phyloP scores from a whole-genome alignment of 2,113 vertebrate genomes.

The Fulica atra region DNA sequence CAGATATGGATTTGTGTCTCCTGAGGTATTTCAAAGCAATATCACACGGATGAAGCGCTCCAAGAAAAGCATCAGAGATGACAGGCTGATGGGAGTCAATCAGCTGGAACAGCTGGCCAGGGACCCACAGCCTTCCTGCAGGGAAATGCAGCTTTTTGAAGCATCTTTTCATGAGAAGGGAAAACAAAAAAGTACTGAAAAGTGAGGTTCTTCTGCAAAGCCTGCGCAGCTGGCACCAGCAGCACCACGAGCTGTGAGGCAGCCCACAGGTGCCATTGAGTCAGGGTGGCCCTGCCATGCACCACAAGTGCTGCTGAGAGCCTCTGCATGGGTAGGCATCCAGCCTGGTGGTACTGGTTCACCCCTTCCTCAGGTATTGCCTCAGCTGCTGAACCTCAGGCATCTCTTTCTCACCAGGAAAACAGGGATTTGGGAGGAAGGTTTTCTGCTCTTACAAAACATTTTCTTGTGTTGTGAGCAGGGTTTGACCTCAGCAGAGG shows the following conservation, averaged over 20 bases:
- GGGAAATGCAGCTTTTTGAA: neutral
- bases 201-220: neutral
- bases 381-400: accelerated
- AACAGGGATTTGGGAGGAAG: neutral
- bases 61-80: neutral
- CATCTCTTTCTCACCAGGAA: neutral
- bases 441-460: neutral
- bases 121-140: neutral
- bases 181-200: neutral
- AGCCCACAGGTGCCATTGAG: neutral
- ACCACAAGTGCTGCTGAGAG: neutral
- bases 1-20: neutral
- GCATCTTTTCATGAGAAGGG: neutral
- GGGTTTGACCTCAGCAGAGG: neutral
- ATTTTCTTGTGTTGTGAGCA: neutral
- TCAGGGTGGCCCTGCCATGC: neutral
- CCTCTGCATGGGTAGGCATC: neutral
- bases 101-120: constrained; percentile 16
- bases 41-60: neutral
- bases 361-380: neutral
- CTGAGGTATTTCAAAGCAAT: neutral
- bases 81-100: neutral
- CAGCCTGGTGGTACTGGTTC: neutral
- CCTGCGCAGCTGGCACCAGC: neutral
- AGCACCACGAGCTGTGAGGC: accelerated